Percentiles rank a stretch among this genome's conserved stretches.
phyloP scores from a whole-genome alignment of 2,113 vertebrate species.

The Hypanus sabinus region DNA sequence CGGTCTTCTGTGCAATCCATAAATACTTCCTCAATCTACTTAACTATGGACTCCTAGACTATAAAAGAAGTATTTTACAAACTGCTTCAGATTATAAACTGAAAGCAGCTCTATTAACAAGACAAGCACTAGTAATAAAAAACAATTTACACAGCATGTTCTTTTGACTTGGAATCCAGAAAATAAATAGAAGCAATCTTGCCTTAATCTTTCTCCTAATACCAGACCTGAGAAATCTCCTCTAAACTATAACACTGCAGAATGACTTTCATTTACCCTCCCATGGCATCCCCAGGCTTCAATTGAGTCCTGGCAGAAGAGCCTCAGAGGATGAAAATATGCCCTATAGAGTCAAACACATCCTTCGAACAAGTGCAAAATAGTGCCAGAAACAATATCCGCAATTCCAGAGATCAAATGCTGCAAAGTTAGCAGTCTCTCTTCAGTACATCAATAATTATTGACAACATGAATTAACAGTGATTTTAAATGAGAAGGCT shows the following conservation, averaged over 20 bases:
- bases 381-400: background rate
- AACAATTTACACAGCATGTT: background rate
- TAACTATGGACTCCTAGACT: no score
- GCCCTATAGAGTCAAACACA: background rate
- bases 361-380: background rate
- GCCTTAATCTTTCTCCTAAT: background rate
- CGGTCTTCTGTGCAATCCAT: no score
- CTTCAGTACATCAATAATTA: background rate
- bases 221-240: background rate
- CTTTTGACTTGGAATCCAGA: background rate
- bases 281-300: no score
- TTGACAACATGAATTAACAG: background rate
- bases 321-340: no score
- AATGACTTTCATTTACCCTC: background rate
- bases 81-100: background rate
- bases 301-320: no score
- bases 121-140: background rate
- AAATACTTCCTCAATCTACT: no score
- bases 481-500: background rate
- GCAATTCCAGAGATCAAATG: no score
- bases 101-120: background rate
- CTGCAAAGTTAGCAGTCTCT: background rate
- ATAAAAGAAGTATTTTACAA: background rate
- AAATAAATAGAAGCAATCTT: background rate
- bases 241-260: background rate